Evolutionary conservation across 2,113 vertebrate genomes (phyloP).

Genomic region (Eulacestoma nigropectus): DNA sequence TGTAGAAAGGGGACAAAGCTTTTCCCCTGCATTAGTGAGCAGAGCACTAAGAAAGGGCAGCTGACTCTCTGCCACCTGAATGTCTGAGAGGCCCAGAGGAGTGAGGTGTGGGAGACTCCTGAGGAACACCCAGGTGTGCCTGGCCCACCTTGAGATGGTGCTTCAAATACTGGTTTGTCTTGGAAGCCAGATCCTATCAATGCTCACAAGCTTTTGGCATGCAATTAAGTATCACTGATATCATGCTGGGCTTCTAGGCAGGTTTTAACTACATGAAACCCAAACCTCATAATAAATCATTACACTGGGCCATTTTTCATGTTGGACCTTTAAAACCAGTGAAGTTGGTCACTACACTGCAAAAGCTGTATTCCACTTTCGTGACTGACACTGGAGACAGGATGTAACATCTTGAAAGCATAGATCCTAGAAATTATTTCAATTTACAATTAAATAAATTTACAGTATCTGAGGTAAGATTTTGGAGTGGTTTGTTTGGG

Average conservation of each 20-base stretch:
- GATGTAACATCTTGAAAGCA: rapidly evolving
- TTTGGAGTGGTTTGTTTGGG: rapidly evolving
- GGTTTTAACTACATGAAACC: not conserved
- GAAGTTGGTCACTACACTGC: not conserved
- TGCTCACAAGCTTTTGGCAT: not conserved
- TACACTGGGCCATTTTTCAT: not conserved
- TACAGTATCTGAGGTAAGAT: not conserved
- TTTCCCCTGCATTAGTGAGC: not conserved
- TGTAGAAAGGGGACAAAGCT: not conserved
- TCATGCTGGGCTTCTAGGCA: not conserved
- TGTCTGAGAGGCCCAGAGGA: not conserved
- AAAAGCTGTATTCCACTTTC: not conserved
- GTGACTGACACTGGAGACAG: not conserved
- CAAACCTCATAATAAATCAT: not conserved
- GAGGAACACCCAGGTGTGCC: not conserved
- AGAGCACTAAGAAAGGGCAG: not conserved
- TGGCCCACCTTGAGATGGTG: not conserved
- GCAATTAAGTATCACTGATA: not conserved
- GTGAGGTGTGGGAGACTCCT: not conserved
- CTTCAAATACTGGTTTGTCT: not conserved
- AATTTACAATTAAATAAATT: not conserved
- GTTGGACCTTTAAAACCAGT: not conserved
- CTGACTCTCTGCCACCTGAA: not conserved
- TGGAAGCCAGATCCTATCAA: not conserved
- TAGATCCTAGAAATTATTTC: not conserved